Base-by-base conservation (phyloP, 1,140 invertebrate species). In the Chlorops oryzae region DNA sequence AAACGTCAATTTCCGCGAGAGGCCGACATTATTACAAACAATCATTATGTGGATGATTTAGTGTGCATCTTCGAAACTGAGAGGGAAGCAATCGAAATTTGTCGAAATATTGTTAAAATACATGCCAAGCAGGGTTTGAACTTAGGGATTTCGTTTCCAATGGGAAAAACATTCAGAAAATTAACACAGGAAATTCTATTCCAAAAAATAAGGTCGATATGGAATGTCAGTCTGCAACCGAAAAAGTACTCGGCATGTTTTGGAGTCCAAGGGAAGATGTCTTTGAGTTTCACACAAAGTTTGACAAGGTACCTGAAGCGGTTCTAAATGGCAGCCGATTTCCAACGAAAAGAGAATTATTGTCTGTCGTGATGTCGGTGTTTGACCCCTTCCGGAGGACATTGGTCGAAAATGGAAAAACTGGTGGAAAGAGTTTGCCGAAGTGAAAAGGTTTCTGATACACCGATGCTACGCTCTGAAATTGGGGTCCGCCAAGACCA, bases 341-440 rank as follows among this genome's bases (percentile, higher is more conserved):
- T 25, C 62, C 60, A 2, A 62, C 64, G 2, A 72, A 73, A 42
- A 20, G 65, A 15, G 47, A 60, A 24, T 47, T 70, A 15, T 40
- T 72, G 3, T 46, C 57, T 2, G 44, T 63, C 0, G 57, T 68
- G 1, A 58, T 67, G 57, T 50, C 56, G 12, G 52, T 74, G 18
- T 75, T 63, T 55, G 72, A 75, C 47, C 64, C 69, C 4, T 52
- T 20, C 42, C 13, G 3, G 6, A 27, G 46, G 2, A n/a, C 23
- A 5, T 40, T 54, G 42, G 27, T 40, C 6, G 13, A 23, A 10
- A 32, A 35, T 39, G 59, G 56, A 55, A 38, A 32, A 9, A n/a
- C 13, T 58, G 57, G 60, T 27, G 54, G 13, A 24, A 35, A 7
- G 35, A 52, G 22, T 50, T 62, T 20, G 6, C 47, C 6, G 9